A percentile compares a stretch with the other conserved stretches of the same genome.
Conservation (phyloP, 2,113 vertebrate genomes). For the Chelonoidis abingdonii region DNA sequence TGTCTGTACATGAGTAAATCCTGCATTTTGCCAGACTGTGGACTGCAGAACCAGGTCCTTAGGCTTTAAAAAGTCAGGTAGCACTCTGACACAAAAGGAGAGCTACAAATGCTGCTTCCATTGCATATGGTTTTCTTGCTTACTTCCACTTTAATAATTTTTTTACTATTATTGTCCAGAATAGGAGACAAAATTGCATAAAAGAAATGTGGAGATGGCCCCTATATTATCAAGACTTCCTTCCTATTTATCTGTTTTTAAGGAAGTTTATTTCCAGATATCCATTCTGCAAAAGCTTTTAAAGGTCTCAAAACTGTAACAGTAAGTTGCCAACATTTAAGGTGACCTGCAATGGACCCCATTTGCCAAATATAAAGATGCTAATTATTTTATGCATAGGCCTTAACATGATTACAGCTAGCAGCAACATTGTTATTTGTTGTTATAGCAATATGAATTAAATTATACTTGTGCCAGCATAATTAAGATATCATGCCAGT, state of each 20-base stretch:
- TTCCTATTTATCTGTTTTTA: slow-evolving; percentile 32
- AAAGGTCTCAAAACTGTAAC: slow-evolving; percentile 41
- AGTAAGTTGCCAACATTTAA: slow-evolving; percentile 6
- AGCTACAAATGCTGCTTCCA: not conserved
- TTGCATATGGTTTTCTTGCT: not conserved
- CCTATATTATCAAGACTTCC: slow-evolving; percentile 25
- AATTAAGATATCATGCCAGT: slow-evolving; percentile 58
- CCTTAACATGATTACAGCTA: slow-evolving; percentile 71
- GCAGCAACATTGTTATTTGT: slow-evolving; percentile 66
- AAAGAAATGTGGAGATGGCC: slow-evolving; percentile 56
- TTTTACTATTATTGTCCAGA: slow-evolving; percentile 11
- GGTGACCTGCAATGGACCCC: slow-evolving; percentile 62
- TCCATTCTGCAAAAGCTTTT: not conserved
- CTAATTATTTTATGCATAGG: slow-evolving; percentile 69
- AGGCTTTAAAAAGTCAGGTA: not conserved
- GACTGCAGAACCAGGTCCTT: not conserved
- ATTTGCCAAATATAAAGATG: slow-evolving; percentile 73
- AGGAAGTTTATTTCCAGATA: slow-evolving; percentile 25
- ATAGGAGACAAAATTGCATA: slow-evolving; percentile 16
- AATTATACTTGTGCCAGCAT: slow-evolving; percentile 61
- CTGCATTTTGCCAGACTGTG: not conserved
- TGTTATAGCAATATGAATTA: slow-evolving; percentile 74
- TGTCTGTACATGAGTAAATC: not conserved
- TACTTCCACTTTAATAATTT: not conserved
- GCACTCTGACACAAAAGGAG: not conserved